Percentiles rank a stretch among this genome's conserved stretches.
phyloP scores from a whole-genome alignment of 1,140 invertebrate species.

The Solen grandis region DNA sequence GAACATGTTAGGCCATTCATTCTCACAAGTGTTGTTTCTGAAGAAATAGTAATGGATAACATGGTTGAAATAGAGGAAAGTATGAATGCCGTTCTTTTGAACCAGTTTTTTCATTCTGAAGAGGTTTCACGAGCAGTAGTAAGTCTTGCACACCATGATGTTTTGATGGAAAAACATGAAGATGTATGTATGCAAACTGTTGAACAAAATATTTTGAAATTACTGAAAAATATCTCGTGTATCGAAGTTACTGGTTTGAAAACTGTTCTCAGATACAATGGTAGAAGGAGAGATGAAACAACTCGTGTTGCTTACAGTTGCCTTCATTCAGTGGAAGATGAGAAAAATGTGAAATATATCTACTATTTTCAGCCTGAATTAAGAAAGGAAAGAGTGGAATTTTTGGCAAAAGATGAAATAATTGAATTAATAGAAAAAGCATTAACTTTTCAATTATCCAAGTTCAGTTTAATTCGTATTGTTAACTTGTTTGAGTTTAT shows the following conservation, averaged over 20 bases:
- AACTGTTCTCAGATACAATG: constrained; percentile 15
- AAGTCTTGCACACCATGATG: constrained; percentile 19
- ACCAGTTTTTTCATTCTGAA: neutral
- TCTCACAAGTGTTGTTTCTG: constrained; percentile 4
- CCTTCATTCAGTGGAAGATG: neutral
- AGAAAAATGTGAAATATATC: neutral
- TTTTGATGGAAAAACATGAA: neutral
- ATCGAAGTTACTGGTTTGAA: constrained; percentile 15
- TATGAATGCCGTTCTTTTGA: neutral
- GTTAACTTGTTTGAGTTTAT: neutral
- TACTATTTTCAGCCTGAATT: constrained; percentile 11
- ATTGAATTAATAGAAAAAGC: neutral
- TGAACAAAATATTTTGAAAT: neutral
- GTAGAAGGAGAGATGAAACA: neutral
- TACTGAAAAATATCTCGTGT: neutral
- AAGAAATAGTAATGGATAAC: neutral
- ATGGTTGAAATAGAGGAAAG: neutral
- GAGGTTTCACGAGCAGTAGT: neutral
- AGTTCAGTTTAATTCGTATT: neutral
- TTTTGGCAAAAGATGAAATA: neutral
- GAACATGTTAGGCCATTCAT: constrained; percentile 16
- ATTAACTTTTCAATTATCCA: neutral
- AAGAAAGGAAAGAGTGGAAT: neutral
- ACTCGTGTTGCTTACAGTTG: neutral
- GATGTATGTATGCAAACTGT: neutral